Conservation (phyloP, 1,140 invertebrate species). For the Temnothorax nylanderi region DNA sequence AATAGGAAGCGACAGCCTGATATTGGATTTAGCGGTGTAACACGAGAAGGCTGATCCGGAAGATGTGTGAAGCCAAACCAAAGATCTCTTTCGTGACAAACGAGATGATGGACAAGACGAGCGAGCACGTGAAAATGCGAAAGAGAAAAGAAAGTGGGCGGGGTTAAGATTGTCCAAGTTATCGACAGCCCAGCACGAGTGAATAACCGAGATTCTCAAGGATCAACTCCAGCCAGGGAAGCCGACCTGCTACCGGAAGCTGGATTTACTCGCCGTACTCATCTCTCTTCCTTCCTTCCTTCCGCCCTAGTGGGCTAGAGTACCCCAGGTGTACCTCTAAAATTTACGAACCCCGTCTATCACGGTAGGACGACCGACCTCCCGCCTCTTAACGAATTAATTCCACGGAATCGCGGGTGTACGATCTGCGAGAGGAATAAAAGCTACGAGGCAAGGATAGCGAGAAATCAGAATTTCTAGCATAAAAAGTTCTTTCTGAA, state of each 20-base stretch:
- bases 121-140: conserved; percentile 49
- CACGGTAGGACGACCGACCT: conserved; percentile 29
- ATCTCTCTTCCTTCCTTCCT: conserved; percentile 42
- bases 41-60: conserved; percentile 60
- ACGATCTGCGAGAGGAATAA: neutral
- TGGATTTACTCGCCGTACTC: conserved; percentile 43
- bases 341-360: conserved; percentile 65
- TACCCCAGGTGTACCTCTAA: conserved; percentile 35
- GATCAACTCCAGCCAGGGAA: conserved; percentile 38
- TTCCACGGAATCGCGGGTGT: neutral
- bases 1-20: conserved; percentile 61
- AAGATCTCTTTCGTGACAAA: conserved; percentile 53
- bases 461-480: conserved; percentile 53
- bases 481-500: conserved; percentile 40
- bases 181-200: conserved; percentile 66
- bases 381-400: conserved; percentile 59
- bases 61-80: conserved; percentile 43
- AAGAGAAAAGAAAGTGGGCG: conserved; percentile 56
- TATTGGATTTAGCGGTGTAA: conserved; percentile 73
- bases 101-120: conserved; percentile 65
- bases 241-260: conserved; percentile 30
- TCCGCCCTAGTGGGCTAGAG: neutral
- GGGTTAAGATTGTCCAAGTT: conserved; percentile 58
- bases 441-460: neutral
- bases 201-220: conserved; percentile 69